phyloP scores from a whole-genome alignment of 2,113 vertebrate genomes.

The Paramormyrops kingsleyae region DNA sequence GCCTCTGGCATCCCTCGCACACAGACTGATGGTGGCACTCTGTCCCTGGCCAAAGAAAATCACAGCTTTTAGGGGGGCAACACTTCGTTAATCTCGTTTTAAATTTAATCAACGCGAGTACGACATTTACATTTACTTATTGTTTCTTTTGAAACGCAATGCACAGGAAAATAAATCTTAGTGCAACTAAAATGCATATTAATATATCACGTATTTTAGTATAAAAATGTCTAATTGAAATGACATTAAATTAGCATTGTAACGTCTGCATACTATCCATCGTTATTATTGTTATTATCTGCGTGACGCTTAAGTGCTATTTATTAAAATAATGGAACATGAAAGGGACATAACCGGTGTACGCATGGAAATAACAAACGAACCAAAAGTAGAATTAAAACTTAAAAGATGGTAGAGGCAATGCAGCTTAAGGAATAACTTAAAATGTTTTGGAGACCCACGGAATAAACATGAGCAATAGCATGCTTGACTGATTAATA shows the following conservation, averaged over 20 bases:
- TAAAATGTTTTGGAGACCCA: neutral
- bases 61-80: neutral
- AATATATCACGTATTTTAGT: neutral
- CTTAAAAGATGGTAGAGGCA: neutral
- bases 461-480: neutral
- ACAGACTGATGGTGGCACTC: conserved; percentile 74
- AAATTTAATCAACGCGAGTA: neutral
- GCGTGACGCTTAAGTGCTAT: neutral
- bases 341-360: neutral
- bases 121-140: neutral
- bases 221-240: neutral
- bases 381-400: neutral
- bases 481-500: neutral
- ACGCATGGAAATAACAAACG: neutral
- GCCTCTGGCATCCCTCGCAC: conserved; percentile 80
- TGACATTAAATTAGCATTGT: neutral
- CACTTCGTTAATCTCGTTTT: neutral
- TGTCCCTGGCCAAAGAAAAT: conserved; percentile 56
- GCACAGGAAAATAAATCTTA: neutral
- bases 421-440: neutral
- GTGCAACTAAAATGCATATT: neutral
- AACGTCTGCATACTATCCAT: neutral
- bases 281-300: neutral
- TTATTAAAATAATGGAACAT: neutral
- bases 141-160: neutral